Conservation (phyloP, 2,888 invertebrate species). For the Drosophila melanosoma region DNA sequence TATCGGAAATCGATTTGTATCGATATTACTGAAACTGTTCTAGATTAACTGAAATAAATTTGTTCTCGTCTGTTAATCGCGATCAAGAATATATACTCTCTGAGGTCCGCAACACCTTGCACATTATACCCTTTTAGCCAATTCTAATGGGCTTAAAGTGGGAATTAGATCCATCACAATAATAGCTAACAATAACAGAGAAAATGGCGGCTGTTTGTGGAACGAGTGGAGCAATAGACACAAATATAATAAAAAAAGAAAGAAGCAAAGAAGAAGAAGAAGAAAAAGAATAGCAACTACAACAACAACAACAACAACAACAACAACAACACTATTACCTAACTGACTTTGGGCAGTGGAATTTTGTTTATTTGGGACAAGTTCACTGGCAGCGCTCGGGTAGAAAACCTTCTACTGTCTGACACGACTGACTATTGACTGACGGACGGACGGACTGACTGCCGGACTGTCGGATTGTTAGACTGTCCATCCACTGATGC, state of each 20-base stretch:
- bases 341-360: constrained; percentile 63
- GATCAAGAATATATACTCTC: neutral
- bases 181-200: constrained; percentile 45
- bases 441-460: constrained; percentile 4
- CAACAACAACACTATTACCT: constrained; percentile 47
- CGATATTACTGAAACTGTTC: neutral
- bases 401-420: constrained; percentile 36
- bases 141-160: neutral
- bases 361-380: constrained; percentile 83
- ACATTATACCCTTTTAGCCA: neutral
- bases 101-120: no score
- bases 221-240: constrained; percentile 18
- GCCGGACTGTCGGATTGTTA: constrained; percentile 7
- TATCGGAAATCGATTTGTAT: neutral
- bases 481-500: constrained; percentile 32
- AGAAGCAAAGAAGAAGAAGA: constrained; percentile 15
- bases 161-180: constrained; percentile 23
- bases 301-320: neutral
- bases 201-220: constrained; percentile 45
- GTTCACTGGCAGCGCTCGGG: constrained; percentile 65
- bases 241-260: constrained; percentile 21
- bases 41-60: neutral
- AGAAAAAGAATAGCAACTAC: neutral
- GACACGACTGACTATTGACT: neutral
- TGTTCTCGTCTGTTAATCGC: neutral